Evolutionary conservation across 1,140 invertebrate species (phyloP), one percentile per base, ranked within the genome.

Genomic region (Drosophila kikkawai): DNA sequence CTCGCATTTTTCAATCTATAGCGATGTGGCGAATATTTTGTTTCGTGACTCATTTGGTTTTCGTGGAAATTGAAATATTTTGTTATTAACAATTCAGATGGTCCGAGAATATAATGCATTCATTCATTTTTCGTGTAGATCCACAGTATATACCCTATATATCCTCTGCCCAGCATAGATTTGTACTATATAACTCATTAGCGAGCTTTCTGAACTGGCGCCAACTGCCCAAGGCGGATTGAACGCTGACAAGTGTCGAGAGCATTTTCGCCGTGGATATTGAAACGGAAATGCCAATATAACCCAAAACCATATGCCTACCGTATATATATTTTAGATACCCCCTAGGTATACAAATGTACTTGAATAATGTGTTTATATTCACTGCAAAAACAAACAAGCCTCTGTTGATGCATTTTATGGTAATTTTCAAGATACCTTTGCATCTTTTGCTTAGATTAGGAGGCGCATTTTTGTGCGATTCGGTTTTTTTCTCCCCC

Each of bases 261-360:
- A 32, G 19, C 1, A 26, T 44, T 64, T 45, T 60, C 9, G 13
- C 11, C 2, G 17, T 29, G 50, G 47, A 67, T 48, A 36, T 12
- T 58, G 83, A 87, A 75, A 75, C 84, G 84, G 84, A 88, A 88
- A 90, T 90, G 69, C 83, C 80, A 74, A 83, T 83, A 67, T 68
- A 58, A 17, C 66, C 53, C 32, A 37, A 45, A 59, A 60, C 50
- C 65, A 66, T 68, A 67, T 71, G 66, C 70, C 76, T 78, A 70
- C 42, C 36, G 8, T 22, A 2, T 9, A 45, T 50, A 68, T n/a
- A 60, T 45, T 26, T 45, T 26, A 37, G 26, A 61, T 50, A 26
- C 37, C 32, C 11, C 51, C 7, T 26, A 15, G 53, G 53, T 39
- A 36, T 34, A 22, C 65, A 36, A 22, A 84, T 67, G 50, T 63